Evolutionary conservation across 2,797 vertebrate species (phyloP), one percentile per base, ranked within the genome.

Genomic region (Acomys russatus): DNA sequence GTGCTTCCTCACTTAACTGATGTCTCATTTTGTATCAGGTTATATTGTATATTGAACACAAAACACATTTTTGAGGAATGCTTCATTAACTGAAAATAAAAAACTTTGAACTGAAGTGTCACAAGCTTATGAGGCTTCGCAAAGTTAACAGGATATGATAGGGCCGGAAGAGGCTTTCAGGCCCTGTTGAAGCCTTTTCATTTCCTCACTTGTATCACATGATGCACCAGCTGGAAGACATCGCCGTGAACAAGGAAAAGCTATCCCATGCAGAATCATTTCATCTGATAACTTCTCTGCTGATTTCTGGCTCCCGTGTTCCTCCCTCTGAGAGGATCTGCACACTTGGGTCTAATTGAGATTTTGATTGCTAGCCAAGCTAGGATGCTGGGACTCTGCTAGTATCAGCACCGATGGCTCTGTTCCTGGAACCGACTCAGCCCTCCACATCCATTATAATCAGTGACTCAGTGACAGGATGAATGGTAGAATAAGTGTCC

Each of bases 341-440:
- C 35, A 74, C 59, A 30, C 63, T 92, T 61, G n/a, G 25, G 77
- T 94, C 71, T 97, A 83, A 96, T 22, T 93, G 96, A 79, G 88
- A 83, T 94, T 83, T 83, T 90, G 94, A 94, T 44, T 90, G 82
- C 85, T 83, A 56, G 85, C 77, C 78, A 93, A 56, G 78, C 71
- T 78, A 84, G 88, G 68, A 84, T 93, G 61, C 66, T 54, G 30
- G 68, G 90, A 25, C 84, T 88, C 38, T 90, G 85, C 33, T 54
- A 86, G 94, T 88, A 49, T 77, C 61, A 94, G 85, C 74, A 94
- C 44, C 9, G 9, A 35, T 4, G 7, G 49, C 87, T 94, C 73
- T 10, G 18, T 86, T 92, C 44, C 74, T 76, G 28, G 88, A 90
- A 94, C 66, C 76, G 94, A 71, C 71, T 64, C 70, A 96, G 30